Evolutionary conservation across 2,797 vertebrate genomes (phyloP), one percentile per base, ranked within the genome.

Genomic region (Eptatretus atami): DNA sequence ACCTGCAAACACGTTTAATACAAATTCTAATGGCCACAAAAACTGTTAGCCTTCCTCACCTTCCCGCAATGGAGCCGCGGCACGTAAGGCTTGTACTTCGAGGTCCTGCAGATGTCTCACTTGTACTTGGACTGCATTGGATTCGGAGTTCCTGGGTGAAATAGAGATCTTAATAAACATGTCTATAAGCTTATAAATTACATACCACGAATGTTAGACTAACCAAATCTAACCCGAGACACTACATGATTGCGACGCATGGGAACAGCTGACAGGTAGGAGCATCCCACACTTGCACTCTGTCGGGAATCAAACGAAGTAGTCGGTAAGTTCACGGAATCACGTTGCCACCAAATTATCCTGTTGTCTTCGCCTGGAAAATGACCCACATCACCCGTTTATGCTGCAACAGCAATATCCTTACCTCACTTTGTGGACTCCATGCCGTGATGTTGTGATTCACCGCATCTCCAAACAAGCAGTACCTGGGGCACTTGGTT

Each of bases 401-500:
- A 3, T 11, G 15, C 9, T 52, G 24, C 13, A 13, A 52, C 19
- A 57, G 1, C 12, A 53, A 2, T 10, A 64, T 63, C 11, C 64
- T 52, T 74, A 81, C 82, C 81, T 82, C 73, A 53, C 83, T n/a
- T 84, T 63, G 76, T 86, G 66, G 84, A 92, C 74, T 95, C 83
- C 84, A 88, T 92, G 65, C n/a, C 80, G 74, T 10, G 83, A 95
- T 57, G 85, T 78, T 0, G 81, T 92, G 71, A n/a, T 88, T 93
- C 65, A 92, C 81, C 0, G 82, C 84, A 64, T 90, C 86, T 67
- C 85, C 81, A 74, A 93, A 92, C 69, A 87, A 75, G 67, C 84
- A 86, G 67, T 88, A 86, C 1, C 81, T 76, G n/a, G 83, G 82
- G 83, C 93, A 87, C 73, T 86, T 92, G 1, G 83, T 88, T 64